Percentiles rank a stretch among this genome's conserved stretches.
phyloP scores from a whole-genome alignment of 1,140 invertebrate genomes.

The Drosophila watanabei region DNA sequence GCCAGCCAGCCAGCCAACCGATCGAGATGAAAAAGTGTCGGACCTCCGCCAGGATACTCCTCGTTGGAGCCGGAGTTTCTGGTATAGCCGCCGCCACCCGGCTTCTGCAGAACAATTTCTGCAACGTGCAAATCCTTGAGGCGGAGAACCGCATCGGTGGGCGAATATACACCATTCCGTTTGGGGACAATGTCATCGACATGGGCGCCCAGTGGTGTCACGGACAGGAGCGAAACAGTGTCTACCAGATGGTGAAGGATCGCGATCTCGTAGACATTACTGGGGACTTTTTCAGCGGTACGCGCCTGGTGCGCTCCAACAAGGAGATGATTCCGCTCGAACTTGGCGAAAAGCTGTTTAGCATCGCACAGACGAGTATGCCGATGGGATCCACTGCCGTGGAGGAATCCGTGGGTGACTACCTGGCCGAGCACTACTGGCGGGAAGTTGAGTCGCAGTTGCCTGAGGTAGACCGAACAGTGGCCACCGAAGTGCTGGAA shows the following conservation, averaged over 20 bases:
- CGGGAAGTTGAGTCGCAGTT: neutral
- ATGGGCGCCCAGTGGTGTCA: constrained; percentile 92
- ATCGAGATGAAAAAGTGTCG: constrained; percentile 36
- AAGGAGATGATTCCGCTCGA: constrained; percentile 70
- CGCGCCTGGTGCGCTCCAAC: constrained; percentile 73
- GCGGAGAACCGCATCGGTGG: constrained; percentile 90
- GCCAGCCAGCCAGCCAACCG: too few relatives aligned
- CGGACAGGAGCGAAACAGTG: constrained; percentile 90
- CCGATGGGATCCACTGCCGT: neutral
- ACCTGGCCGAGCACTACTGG: constrained; percentile 52
- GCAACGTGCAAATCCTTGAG: constrained; percentile 87
- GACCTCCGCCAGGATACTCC: constrained; percentile 76
- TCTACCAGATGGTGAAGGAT: constrained; percentile 88
- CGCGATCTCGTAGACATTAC: constrained; percentile 86
- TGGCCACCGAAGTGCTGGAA: constrained; percentile 85
- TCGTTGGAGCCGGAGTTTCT: constrained; percentile 87
- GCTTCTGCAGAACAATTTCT: constrained; percentile 86
- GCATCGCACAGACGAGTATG: constrained; percentile 11
- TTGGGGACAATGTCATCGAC: constrained; percentile 89
- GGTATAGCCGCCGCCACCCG: constrained; percentile 87
- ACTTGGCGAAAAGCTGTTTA: constrained; percentile 48
- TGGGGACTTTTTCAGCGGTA: constrained; percentile 33
- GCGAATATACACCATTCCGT: constrained; percentile 87
- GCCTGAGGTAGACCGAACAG: constrained; percentile 20
- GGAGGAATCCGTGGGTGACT: constrained; percentile 82